Conservation (phyloP, 2,797 vertebrate genomes). For the Synanceia verrucosa region DNA sequence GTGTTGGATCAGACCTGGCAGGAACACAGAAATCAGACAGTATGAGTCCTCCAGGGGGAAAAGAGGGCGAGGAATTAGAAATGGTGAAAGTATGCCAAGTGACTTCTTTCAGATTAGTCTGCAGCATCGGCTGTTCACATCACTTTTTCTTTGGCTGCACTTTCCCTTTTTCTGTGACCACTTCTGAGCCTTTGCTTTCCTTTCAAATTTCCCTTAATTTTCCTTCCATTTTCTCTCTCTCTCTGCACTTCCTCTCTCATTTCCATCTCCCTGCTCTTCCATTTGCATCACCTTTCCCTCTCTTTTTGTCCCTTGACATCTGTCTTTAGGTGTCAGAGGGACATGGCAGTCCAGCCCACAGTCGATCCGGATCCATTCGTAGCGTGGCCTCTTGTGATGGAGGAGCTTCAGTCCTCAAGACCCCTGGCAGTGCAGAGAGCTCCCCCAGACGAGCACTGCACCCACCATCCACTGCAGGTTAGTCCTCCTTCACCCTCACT, state of each 20-base stretch:
- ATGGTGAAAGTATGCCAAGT: constrained; percentile 55
- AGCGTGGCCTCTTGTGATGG: constrained; percentile 59
- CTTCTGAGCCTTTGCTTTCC: neutral
- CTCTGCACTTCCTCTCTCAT: neutral
- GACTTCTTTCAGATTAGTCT: constrained; percentile 55
- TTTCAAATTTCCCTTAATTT: neutral
- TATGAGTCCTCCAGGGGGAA: constrained; percentile 13
- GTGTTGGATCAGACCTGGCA: constrained; percentile 50
- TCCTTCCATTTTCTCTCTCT: neutral
- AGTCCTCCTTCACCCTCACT: neutral
- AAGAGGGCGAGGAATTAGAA: constrained; percentile 53
- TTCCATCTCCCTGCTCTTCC: neutral
- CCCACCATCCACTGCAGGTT: constrained; percentile 69
- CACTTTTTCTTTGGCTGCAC: constrained; percentile 25
- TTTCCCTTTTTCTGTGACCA: neutral
- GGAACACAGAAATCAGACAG: constrained; percentile 17
- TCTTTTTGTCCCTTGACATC: neutral
- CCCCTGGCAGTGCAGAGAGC: constrained; percentile 75
- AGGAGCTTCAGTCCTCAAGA: constrained; percentile 62
- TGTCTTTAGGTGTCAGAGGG: constrained; percentile 78
- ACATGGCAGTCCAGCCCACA: constrained; percentile 79
- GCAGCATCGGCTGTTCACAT: constrained; percentile 30
- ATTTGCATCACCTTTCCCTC: neutral
- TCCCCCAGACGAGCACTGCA: constrained; percentile 75
- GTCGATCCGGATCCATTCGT: constrained; percentile 78